Base-by-base conservation (phyloP, 2,888 invertebrate genomes). In the Ecliptopera silaceata region DNA sequence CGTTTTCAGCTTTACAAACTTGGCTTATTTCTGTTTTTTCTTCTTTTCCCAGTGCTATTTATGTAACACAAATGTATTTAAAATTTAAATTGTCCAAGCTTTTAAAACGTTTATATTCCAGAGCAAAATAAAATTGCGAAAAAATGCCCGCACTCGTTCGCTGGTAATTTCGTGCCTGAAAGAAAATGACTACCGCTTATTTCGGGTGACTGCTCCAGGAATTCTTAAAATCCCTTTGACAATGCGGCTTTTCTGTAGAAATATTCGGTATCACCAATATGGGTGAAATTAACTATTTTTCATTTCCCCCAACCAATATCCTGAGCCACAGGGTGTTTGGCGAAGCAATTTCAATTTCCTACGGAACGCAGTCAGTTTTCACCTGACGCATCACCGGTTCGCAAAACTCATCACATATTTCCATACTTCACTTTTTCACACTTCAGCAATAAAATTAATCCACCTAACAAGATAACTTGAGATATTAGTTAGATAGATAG, bases 301-400 rank as follows among this genome's bases (percentile, higher is more conserved):
- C 81, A 83, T 82, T 84, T 86, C 80, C 81, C 71, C 65, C 63
- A 36, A 67, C 77, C 84, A 86, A 86, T 86, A 83, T 84, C 82
- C 84, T 74, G 79, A 65, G 72, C 69, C 66, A 60, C 71, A 75
- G 80, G 80, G 81, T 85, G 80, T 86, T 84, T 85, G 81, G 77
- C 71, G 77, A 80, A 80, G 81, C 79, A 79, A 80, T 86, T 84
- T 77, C 86, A 86, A 87, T 87, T 85, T 86, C 84, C 85, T 79
- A 65, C 65, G 68, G 57, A 71, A 77, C 76, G 78, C 75, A 62
- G 74, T 71, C 62, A 72, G 60, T 71, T 69, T 78, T 77, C 71
- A 68, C 67, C 65, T 65, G 58, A 63, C 54, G 52, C 15, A 32
- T 11, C 12, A 34, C 11, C 4, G 10, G n/a, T 47, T 26, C 3